phyloP scores from a whole-genome alignment of 2,113 vertebrate species.

The Bufo bufo region DNA sequence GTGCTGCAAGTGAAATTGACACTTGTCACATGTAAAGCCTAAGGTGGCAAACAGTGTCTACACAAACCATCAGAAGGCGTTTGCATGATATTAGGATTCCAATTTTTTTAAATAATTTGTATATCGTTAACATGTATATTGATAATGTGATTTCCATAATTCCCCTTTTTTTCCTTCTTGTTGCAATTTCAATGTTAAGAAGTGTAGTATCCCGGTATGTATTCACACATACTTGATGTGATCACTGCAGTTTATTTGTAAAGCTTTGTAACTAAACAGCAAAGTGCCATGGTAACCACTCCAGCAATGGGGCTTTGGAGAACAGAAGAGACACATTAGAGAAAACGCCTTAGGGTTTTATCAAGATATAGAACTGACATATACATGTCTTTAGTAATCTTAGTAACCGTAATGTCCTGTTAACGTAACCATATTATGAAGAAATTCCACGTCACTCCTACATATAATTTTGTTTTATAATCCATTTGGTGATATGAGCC shows the following conservation, averaged over 20 bases:
- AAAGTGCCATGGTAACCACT: conserved; percentile 4
- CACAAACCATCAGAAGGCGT: too few species aligned
- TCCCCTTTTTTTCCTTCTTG: too few species aligned
- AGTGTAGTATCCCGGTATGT: not conserved
- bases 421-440: not conserved
- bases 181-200: too few species aligned
- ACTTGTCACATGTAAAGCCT: too few species aligned
- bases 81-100: too few species aligned
- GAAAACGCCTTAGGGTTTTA: conserved; percentile 7
- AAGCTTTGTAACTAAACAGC: conserved; percentile 25
- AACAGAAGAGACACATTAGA: not conserved
- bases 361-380: conserved; percentile 24
- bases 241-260: not conserved
- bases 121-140: too few species aligned
- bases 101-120: too few species aligned
- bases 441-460: too few species aligned
- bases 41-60: too few species aligned
- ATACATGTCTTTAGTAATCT: conserved; percentile 1
- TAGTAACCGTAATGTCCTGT: not conserved
- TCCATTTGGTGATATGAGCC: not conserved
- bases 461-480: too few species aligned
- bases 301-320: not conserved
- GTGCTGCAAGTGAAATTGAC: too few species aligned
- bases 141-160: too few species aligned
- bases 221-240: not conserved